Conservation (phyloP, 1,140 invertebrate genomes). For the Adelges cooleyi region DNA sequence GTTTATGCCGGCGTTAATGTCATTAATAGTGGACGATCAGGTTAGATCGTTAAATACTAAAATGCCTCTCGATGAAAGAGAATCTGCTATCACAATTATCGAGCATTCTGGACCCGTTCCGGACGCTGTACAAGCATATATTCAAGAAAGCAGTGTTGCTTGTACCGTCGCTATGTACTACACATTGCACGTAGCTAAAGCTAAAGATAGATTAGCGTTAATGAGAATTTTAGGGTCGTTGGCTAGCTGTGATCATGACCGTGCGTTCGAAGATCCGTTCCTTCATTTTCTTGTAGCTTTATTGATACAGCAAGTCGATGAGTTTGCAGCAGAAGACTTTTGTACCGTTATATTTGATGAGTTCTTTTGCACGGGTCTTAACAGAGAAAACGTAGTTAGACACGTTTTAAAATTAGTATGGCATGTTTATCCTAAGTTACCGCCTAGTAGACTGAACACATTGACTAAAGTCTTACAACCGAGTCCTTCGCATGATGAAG, state of each 20-base stretch:
- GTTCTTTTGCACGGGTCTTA: constrained; percentile 81
- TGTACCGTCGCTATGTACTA: constrained; percentile 93
- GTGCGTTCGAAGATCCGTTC: constrained; percentile 90
- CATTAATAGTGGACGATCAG: constrained; percentile 94
- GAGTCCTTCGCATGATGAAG: constrained; percentile 62
- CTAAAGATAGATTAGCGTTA: constrained; percentile 71
- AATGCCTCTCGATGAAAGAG: constrained; percentile 83
- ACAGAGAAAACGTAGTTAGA: constrained; percentile 81
- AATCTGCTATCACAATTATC: constrained; percentile 82
- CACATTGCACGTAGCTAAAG: constrained; percentile 69
- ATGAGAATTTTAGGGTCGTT: constrained; percentile 77
- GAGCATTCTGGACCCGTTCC: constrained; percentile 86
- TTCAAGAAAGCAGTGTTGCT: constrained; percentile 78
- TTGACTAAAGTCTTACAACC: constrained; percentile 80
- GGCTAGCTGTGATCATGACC: constrained; percentile 78
- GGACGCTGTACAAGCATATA: constrained; percentile 82
- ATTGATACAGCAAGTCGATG: constrained; percentile 78
- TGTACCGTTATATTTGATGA: constrained; percentile 93
- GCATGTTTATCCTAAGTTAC: constrained; percentile 81
- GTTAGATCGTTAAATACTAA: constrained; percentile 74
- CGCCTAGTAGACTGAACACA: constrained; percentile 61
- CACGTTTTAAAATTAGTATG: constrained; percentile 86
- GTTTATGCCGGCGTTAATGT: constrained; percentile 87
- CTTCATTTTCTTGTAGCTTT: constrained; percentile 75
- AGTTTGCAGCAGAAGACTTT: constrained; percentile 87